phyloP scores from a whole-genome alignment of 1,140 invertebrate genomes.

The Ceratosolen solmsi region DNA sequence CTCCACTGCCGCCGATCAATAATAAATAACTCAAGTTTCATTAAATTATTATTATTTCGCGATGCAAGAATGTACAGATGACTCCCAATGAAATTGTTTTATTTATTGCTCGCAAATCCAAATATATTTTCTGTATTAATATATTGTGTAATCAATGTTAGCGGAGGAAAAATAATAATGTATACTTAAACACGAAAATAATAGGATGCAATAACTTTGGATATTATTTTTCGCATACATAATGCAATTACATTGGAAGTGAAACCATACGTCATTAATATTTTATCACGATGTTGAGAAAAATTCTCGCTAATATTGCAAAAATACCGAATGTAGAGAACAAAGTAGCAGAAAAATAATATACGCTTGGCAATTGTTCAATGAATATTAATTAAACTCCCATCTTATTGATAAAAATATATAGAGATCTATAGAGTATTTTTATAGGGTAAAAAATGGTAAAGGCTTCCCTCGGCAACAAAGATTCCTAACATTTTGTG shows the following conservation, averaged over 20 bases:
- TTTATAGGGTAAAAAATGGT: neutral
- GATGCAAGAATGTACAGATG: no score
- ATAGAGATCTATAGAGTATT: neutral
- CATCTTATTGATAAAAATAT: neutral
- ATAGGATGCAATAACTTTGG: neutral
- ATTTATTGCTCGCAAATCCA: neutral
- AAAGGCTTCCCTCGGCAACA: neutral
- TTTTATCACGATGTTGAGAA: neutral
- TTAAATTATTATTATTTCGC: neutral
- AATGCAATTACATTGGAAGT: no score
- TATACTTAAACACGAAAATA: neutral
- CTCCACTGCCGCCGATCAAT: neutral
- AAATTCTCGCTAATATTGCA: no score
- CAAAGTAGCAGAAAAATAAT: no score
- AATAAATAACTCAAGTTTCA: constrained; percentile 33
- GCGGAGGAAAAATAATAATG: neutral
- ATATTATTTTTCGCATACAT: no score
- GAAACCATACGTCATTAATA: neutral
- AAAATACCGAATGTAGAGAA: no score
- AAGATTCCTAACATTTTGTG: constrained; percentile 1
- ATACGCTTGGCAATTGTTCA: no score
- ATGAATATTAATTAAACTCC: no score
- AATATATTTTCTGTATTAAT: neutral
- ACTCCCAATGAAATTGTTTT: neutral
- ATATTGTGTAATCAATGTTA: neutral